Evolutionary conservation across 2,888 invertebrate species (phyloP).

Genomic region (Alcis repandata): DNA sequence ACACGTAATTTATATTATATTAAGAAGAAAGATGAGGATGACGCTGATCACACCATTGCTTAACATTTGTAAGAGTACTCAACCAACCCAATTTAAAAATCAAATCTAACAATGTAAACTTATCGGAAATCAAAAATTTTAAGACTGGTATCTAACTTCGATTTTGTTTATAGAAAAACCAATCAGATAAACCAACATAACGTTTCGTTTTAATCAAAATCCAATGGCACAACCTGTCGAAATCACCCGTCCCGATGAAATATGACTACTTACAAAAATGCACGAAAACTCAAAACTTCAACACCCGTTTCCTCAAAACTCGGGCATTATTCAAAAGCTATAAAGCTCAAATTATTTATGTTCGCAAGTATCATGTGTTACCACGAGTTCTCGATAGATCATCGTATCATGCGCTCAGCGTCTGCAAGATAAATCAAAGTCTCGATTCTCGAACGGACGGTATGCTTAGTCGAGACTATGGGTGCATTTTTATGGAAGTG

Average conservation of each 20-base stretch:
- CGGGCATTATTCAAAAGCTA: conserved; percentile 28
- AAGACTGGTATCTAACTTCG: too few relatives aligned
- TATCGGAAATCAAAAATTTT: too few relatives aligned
- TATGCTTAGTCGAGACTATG: conserved; percentile 12
- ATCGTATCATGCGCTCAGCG: conserved; percentile 27
- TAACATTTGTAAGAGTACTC: too few relatives aligned
- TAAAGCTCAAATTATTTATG: conserved; percentile 34
- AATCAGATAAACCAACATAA: too few relatives aligned
- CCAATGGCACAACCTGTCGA: background rate
- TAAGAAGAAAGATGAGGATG: too few relatives aligned
- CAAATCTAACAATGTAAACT: too few relatives aligned
- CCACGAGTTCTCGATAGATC: conserved; percentile 33
- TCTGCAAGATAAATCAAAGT: conserved; percentile 29
- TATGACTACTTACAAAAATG: background rate
- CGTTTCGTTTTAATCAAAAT: too few relatives aligned
- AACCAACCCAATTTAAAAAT: too few relatives aligned
- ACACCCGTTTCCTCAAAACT: conserved; percentile 14
- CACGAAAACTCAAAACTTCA: conserved; percentile 3
- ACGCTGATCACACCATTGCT: too few relatives aligned
- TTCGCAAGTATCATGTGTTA: conserved; percentile 26
- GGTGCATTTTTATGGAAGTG: conserved; percentile 8
- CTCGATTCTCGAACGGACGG: conserved; percentile 24
- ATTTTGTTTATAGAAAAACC: too few relatives aligned
- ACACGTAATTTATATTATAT: too few relatives aligned
- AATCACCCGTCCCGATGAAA: background rate